A percentile compares a stretch with the other conserved stretches of the same genome.
Conservation (phyloP, 2,797 vertebrate genomes). For the Carcharodon carcharias region DNA sequence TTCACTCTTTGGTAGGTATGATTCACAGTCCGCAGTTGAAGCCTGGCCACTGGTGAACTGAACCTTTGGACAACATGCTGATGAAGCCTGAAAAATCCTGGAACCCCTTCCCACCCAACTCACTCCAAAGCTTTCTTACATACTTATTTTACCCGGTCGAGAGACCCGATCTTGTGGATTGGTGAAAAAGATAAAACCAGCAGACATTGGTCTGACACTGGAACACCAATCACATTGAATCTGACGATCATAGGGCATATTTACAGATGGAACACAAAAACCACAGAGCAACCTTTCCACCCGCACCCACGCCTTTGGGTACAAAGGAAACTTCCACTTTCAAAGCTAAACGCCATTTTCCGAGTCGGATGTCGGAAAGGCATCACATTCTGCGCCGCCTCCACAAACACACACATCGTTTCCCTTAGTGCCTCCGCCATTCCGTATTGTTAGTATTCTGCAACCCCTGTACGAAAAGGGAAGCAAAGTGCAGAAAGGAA, state of each 20-base stretch:
- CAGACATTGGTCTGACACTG: not conserved
- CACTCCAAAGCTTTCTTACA: not conserved
- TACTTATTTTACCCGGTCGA: not conserved
- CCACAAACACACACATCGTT: not conserved
- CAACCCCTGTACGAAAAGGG: not conserved
- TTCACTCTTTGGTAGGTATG: not conserved
- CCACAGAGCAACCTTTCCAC: not conserved
- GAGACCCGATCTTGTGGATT: not conserved
- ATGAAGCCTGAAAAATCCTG: not conserved
- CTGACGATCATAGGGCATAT: not conserved
- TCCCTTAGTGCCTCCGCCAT: not conserved
- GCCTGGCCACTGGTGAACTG: not conserved
- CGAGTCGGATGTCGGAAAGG: not conserved
- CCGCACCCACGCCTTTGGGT: not conserved
- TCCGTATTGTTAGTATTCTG: not conserved
- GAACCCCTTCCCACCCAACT: not conserved
- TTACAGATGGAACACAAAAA: not conserved
- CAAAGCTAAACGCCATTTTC: conserved; percentile 19
- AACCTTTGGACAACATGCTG: not conserved
- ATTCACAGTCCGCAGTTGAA: not conserved
- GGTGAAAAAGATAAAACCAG: not conserved
- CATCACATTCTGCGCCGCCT: not conserved
- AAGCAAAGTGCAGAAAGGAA: not conserved
- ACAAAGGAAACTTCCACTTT: conserved; percentile 9
- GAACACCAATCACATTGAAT: not conserved